A percentile compares a stretch with the other conserved stretches of the same genome.
Conservation (phyloP, 2,797 vertebrate genomes). For the Acomys russatus region DNA sequence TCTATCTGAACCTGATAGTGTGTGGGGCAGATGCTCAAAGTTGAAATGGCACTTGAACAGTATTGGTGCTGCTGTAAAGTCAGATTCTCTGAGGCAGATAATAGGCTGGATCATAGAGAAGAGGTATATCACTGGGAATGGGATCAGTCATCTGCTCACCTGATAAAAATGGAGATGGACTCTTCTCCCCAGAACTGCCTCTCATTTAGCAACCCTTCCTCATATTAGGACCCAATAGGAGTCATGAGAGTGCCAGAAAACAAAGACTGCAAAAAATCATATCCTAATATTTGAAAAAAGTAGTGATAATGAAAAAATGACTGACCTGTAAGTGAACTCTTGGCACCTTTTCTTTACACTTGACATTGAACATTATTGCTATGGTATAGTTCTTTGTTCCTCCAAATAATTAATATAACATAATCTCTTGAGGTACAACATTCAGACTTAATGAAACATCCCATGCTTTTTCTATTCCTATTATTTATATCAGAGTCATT, state of each 20-base stretch:
- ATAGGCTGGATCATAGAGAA: neutral
- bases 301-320: neutral
- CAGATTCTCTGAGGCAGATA: neutral
- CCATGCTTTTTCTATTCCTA: neutral
- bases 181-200: neutral
- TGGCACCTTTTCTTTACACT: neutral
- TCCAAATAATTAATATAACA: neutral
- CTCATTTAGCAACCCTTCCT: neutral
- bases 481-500: neutral
- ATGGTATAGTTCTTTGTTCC: neutral
- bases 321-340: neutral
- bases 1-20: neutral
- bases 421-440: neutral
- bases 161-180: neutral
- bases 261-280: neutral
- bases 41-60: neutral
- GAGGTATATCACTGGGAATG: neutral
- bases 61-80: neutral
- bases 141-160: neutral
- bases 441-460: neutral
- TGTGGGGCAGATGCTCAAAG: neutral
- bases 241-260: neutral
- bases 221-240: neutral
- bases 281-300: neutral
- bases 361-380: neutral